Evolutionary conservation across 2,113 vertebrate species (phyloP), one percentile per base, ranked within the genome.

Genomic region (Cryptomyrus ogoouensis): DNA sequence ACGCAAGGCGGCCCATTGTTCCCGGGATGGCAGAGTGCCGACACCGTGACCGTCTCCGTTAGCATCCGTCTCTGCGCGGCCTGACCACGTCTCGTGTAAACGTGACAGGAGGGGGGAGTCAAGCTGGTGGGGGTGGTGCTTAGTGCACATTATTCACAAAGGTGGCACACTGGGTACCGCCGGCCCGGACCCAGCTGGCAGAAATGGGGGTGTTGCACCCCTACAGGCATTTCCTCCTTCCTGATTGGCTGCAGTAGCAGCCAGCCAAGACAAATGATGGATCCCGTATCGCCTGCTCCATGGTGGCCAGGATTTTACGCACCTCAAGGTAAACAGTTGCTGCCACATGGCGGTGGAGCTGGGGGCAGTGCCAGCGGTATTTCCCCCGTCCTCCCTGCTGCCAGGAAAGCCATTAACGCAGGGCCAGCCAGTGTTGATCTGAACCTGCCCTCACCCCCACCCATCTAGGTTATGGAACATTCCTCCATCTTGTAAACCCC

Each of bases 401-500:
- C 42, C 87, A 53, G 83, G 44, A 84, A 84, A 84, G 83, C 19
- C 44, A 84, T 84, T 84, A 84, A 46, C 39, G 19, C 44, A 44
- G 83, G 83, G 12, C 21, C 83, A 21, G 83, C 17, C 74, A 19
- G 70, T 77, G 70, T 77, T 77, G 70, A 77, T 83, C 19, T 83
- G 39, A 83, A 83, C 80, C 80, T 83, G 19, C 21, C 19, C 44
- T 47, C 44, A 84, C 42, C 44, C 3, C 83, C 83, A 44, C 83
- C 83, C 83, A 24, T 74, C 88, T 91, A 93, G 91, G 89, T 91
- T 87, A 86, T 92, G 89, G 91, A 49, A 88, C 90, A 90, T 93
- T 91, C 86, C 92, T 91, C 89, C 92, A 91, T 88, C 93, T 90
- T 83, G 90, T 88, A 35, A 84, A 88, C 88, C 27, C 53, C 93